Evolutionary conservation across 2,888 invertebrate genomes (phyloP).

Genomic region (Disparrhopalites patrizii): DNA sequence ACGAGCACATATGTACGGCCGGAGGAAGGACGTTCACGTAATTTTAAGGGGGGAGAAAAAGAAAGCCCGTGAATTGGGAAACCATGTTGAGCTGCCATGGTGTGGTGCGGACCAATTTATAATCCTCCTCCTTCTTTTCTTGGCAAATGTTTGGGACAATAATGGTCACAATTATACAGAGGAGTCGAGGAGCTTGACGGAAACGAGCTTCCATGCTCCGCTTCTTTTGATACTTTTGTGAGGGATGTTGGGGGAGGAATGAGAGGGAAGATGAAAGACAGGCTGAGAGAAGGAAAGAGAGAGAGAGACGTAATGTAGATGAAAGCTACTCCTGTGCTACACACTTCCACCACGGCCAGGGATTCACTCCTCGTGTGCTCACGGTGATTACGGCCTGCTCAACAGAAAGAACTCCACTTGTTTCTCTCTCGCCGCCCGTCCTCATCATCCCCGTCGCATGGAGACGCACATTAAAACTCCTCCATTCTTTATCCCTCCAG

Average conservation of each 20-base stretch:
- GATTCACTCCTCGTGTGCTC: neutral
- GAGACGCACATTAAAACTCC: neutral
- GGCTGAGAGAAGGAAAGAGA: neutral
- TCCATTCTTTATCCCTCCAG: too few species aligned
- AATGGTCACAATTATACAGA: slow-evolving; percentile 26
- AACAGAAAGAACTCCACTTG: slow-evolving; percentile 8
- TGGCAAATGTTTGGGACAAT: slow-evolving; percentile 25
- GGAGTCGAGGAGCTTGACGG: slow-evolving; percentile 16
- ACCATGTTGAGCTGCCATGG: slow-evolving; percentile 28
- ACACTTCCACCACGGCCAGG: too few species aligned
- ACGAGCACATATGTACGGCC: neutral
- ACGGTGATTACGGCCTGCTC: slow-evolving; percentile 10
- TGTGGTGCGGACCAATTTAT: slow-evolving; percentile 23
- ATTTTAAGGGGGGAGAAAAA: too few species aligned
- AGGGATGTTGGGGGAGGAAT: slow-evolving; percentile 8
- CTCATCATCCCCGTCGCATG: slow-evolving; percentile 4
- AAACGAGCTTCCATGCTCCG: slow-evolving; percentile 9
- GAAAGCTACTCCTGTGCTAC: slow-evolving; percentile 11
- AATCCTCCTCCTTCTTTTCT: slow-evolving; percentile 20
- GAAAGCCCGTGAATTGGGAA: slow-evolving; percentile 23
- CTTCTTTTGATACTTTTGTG: slow-evolving; percentile 22
- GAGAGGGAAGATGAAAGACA: slow-evolving; percentile 9
- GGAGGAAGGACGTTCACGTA: too few species aligned
- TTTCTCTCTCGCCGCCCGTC: neutral
- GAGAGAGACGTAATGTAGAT: slow-evolving; percentile 14